Evolutionary conservation across 2,113 vertebrate species (phyloP).

Genomic region (Megaptera novaeangliae): DNA sequence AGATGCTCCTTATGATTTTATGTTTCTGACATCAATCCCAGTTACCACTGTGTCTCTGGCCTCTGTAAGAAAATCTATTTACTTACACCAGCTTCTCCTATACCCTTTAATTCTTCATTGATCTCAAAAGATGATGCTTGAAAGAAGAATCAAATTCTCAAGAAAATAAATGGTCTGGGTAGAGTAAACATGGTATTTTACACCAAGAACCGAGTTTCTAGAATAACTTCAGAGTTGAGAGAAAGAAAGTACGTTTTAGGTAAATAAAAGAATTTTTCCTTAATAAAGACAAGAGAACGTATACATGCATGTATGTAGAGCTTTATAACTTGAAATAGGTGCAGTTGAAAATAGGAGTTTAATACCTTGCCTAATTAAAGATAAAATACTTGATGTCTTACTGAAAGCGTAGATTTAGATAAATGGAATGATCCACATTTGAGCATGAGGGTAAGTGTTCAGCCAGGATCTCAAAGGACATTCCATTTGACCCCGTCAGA

Average conservation of each 20-base stretch:
- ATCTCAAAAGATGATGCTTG: not conserved
- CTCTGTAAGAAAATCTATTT: not conserved
- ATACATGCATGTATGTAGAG: not conserved
- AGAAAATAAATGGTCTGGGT: constrained; percentile 10
- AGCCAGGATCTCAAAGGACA: not conserved
- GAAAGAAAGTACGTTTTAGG: not conserved
- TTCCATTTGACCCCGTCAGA: constrained; percentile 13
- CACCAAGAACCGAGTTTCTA: not conserved
- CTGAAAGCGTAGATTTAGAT: not conserved
- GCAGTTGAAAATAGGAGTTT: constrained; percentile 4
- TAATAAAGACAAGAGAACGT: not conserved
- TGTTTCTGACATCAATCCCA: not conserved
- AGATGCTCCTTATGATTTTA: not conserved
- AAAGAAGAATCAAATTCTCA: not conserved
- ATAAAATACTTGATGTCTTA: not conserved
- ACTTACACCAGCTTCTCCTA: not conserved
- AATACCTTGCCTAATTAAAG: not conserved
- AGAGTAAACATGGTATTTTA: not conserved
- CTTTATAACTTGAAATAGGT: not conserved
- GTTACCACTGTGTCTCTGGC: not conserved
- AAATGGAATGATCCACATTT: not conserved
- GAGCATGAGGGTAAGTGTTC: not conserved
- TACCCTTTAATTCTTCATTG: not conserved
- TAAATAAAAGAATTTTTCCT: not conserved
- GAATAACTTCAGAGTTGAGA: not conserved